Percentiles rank a stretch among this genome's conserved stretches.
Conservation (phyloP, 2,797 vertebrate species). For the Myiotriccus ornatus region DNA sequence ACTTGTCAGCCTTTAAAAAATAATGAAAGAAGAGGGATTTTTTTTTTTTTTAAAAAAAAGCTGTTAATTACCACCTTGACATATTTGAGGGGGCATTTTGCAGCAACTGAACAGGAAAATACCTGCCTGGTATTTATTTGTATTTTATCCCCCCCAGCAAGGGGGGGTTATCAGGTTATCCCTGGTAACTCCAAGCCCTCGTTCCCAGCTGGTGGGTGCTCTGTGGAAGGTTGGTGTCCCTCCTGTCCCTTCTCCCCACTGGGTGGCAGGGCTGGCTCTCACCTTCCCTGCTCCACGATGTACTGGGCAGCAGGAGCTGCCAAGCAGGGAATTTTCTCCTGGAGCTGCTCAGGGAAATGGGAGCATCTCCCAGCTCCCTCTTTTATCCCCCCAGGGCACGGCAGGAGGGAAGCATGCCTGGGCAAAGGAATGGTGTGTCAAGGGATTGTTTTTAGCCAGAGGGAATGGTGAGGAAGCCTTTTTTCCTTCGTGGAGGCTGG, state of each 20-base stretch:
- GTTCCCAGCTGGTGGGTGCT: not conserved
- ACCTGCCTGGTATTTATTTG: not conserved
- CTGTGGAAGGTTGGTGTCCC: not conserved
- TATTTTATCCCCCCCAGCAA: not conserved
- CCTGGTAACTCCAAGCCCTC: not conserved
- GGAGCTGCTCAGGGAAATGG: not conserved
- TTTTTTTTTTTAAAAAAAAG: not conserved
- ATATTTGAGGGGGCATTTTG: not conserved
- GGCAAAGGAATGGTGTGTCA: not conserved
- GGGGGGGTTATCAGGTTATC: not conserved
- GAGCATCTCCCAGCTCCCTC: not conserved
- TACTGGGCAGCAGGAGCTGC: not conserved
- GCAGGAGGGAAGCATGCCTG: not conserved
- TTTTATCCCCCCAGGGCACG: not conserved
- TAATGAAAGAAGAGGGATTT: not conserved
- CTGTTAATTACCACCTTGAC: not conserved
- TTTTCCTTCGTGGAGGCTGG: not conserved
- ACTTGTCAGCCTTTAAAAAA: not conserved
- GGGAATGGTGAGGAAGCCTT: not conserved
- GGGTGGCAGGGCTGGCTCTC: slow-evolving; percentile 34
- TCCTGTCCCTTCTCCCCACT: not conserved
- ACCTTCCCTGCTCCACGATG: not conserved
- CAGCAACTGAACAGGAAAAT: not conserved
- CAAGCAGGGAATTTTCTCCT: not conserved
- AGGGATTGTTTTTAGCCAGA: not conserved